phyloP scores from a whole-genome alignment of 2,113 vertebrate species.

The Rhinoptilus africanus region DNA sequence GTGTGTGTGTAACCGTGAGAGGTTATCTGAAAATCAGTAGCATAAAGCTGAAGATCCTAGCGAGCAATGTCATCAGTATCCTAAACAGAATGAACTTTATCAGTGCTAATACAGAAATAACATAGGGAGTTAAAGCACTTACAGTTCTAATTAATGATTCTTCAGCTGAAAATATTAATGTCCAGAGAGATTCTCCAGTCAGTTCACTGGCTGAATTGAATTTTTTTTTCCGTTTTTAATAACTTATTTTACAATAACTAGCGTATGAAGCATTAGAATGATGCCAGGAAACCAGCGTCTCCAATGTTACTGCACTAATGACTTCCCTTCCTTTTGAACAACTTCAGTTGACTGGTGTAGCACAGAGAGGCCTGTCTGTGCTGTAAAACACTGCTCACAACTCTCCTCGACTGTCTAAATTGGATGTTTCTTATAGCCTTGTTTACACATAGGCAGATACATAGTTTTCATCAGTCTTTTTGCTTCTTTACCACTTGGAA shows the following conservation, averaged over 20 bases:
- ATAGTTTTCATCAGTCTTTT: not conserved
- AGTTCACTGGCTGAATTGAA: not conserved
- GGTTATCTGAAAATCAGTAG: not conserved
- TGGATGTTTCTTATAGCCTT: not conserved
- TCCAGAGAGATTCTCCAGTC: not conserved
- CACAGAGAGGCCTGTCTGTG: not conserved
- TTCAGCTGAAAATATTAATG: not conserved
- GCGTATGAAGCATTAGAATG: not conserved
- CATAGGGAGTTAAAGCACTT: not conserved
- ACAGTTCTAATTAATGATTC: not conserved
- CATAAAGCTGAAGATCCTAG: not conserved
- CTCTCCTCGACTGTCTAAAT: not conserved
- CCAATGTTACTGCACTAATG: not conserved
- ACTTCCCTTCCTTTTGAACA: not conserved
- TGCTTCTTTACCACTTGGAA: not conserved
- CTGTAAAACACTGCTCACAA: not conserved
- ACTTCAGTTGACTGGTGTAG: not conserved
- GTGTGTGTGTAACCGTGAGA: accelerated
- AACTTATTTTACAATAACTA: not conserved
- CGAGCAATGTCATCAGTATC: not conserved
- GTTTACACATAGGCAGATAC: not conserved
- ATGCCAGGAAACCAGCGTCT: not conserved
- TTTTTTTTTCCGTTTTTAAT: not conserved
- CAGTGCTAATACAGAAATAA: not conserved
- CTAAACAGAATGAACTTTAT: not conserved